Evolutionary conservation across 1,140 invertebrate genomes (phyloP).

Genomic region (Cataglyphis hispanica): DNA sequence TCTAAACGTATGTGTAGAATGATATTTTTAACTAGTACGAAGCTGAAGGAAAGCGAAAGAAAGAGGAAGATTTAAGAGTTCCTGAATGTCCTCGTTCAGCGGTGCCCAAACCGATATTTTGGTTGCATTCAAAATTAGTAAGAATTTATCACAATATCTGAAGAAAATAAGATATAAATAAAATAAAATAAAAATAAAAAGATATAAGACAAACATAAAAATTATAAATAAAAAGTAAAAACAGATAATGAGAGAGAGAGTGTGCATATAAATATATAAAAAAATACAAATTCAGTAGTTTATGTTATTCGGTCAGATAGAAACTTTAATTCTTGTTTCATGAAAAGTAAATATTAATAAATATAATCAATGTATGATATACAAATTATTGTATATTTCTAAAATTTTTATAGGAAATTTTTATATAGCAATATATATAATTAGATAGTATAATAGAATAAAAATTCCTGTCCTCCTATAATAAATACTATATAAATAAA

Average conservation of each 20-base stretch:
- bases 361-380: background rate
- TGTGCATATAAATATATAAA: background rate
- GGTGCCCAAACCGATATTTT: conserved; percentile 45
- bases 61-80: conserved; percentile 74
- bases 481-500: conserved; percentile 2
- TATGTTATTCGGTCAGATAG: background rate
- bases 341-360: background rate
- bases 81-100: conserved; percentile 51
- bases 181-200: background rate
- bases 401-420: background rate
- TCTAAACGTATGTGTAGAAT: conserved; percentile 41
- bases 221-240: background rate
- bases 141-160: background rate
- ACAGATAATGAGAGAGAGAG: background rate
- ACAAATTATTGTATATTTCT: background rate
- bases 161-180: background rate
- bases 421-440: too few species aligned
- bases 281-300: background rate
- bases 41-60: conserved; percentile 50
- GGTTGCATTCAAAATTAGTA: background rate
- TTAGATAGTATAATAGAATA: too few species aligned
- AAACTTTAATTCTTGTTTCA: background rate
- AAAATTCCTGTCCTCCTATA: background rate
- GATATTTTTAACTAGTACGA: conserved; percentile 72
- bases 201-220: background rate